Conservation (phyloP, 2,888 invertebrate species). For the Tipula confusa region DNA sequence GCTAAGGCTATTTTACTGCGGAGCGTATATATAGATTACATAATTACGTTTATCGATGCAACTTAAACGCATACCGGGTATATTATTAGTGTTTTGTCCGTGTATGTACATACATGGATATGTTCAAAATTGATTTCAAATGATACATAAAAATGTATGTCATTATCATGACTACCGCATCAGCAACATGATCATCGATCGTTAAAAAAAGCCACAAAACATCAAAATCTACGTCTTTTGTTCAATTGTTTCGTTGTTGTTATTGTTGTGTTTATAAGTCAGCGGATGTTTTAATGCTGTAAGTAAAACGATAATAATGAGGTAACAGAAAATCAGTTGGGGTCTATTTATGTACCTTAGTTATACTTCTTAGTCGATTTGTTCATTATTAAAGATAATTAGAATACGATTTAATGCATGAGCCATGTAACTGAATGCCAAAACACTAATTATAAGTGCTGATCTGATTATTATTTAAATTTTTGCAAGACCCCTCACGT, state of each 20-base stretch:
- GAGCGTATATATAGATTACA: neutral
- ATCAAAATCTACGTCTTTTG: neutral
- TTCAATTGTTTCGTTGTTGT: too few species aligned
- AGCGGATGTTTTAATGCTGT: neutral
- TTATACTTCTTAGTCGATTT: neutral
- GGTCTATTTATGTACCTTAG: neutral
- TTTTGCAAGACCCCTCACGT: too few species aligned
- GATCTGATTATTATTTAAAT: too few species aligned
- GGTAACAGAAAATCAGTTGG: neutral
- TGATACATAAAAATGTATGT: neutral
- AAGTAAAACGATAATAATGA: conserved; percentile 3
- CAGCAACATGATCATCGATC: neutral
- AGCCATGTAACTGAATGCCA: too few species aligned
- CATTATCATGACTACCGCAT: neutral
- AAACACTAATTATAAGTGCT: too few species aligned
- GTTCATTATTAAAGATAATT: neutral
- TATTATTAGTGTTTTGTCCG: neutral
- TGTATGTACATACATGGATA: neutral
- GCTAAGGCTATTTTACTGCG: neutral
- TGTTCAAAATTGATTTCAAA: neutral
- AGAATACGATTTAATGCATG: neutral
- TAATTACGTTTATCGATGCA: neutral
- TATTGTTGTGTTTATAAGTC: neutral
- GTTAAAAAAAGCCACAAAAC: neutral
- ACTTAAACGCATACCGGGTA: neutral